Percentiles rank a stretch among this genome's conserved stretches.
Conservation (phyloP, 1,140 invertebrate genomes). For the Pseudachorutes palmiensis region DNA sequence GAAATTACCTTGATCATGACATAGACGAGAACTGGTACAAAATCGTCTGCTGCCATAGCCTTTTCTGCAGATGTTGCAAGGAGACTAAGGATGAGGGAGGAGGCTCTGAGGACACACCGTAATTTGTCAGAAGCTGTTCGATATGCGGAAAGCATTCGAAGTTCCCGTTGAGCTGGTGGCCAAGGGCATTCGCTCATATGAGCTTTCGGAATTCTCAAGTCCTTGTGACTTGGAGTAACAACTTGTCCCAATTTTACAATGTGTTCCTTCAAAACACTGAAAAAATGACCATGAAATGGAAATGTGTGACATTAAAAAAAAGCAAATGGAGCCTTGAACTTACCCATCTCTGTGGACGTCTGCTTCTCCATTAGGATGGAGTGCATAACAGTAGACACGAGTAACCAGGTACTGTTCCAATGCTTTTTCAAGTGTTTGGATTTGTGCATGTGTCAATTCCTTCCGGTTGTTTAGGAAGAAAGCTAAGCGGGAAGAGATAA, state of each 20-base stretch:
- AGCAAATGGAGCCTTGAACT: conserved; percentile 41
- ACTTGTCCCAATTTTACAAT: conserved; percentile 71
- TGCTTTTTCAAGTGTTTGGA: conserved; percentile 59
- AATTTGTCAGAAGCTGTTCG: conserved; percentile 92
- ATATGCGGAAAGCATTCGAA: conserved; percentile 85
- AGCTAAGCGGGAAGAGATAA: conserved; percentile 24
- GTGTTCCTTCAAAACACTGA: conserved; percentile 73
- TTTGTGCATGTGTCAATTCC: conserved; percentile 58
- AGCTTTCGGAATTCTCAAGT: conserved; percentile 50
- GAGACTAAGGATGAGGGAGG: conserved; percentile 87
- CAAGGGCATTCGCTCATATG: conserved; percentile 72
- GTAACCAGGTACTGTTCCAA: conserved; percentile 76
- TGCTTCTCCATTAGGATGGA: conserved; percentile 95
- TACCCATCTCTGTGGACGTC: conserved; percentile 85
- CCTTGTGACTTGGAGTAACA: conserved; percentile 73
- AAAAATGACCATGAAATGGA: conserved; percentile 36
- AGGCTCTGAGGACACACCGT: conserved; percentile 74
- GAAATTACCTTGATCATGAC: conserved; percentile 80
- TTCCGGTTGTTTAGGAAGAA: conserved; percentile 27
- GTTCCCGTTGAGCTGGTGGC: conserved; percentile 90
- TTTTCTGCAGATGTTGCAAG: conserved; percentile 64
- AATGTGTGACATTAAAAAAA: conserved; percentile 2
- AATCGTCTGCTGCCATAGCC: conserved; percentile 91
- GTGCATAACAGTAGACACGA: conserved; percentile 79
- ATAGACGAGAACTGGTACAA: conserved; percentile 92